These are phyloP conservation scores for Ceriagrion tenellum DNA, from an alignment of 2,888 invertebrate genomes.

Conservation along the genomic window DNA sequence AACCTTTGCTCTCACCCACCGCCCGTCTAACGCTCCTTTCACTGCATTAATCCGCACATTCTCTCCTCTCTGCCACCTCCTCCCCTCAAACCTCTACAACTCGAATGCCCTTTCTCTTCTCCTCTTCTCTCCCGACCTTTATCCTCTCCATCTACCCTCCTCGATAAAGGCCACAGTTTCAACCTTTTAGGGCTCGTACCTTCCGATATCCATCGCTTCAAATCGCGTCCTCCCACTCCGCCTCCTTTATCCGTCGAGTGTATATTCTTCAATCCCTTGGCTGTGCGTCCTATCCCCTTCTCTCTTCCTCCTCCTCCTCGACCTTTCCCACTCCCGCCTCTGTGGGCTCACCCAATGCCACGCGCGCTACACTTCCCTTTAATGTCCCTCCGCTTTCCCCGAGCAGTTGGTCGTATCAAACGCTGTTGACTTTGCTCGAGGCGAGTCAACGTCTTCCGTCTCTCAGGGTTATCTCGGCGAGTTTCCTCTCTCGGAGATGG, in stretches of 20 bases:
- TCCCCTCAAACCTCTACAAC: neutral
- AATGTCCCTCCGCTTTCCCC: neutral
- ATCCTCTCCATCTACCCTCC: neutral
- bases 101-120: neutral
- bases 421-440: neutral
- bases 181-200: neutral
- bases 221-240: neutral
- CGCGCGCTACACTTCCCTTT: neutral
- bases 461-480: neutral
- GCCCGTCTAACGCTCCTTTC: neutral
- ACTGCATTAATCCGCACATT: neutral
- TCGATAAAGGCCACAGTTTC: neutral
- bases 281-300: neutral
- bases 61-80: neutral
- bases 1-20: neutral
- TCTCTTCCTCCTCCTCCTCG: neutral
- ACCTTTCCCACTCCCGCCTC: neutral
- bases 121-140: neutral
- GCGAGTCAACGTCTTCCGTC: neutral
- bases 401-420: neutral
- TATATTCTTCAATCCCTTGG: neutral
- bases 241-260: conserved; percentile 15
- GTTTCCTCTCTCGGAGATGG: neutral
- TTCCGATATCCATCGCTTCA: conserved; percentile 30
- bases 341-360: neutral